Percentiles rank a stretch among this genome's conserved stretches.
Conservation (phyloP, 2,797 vertebrate genomes). For the Lindbergichthys nudifrons region DNA sequence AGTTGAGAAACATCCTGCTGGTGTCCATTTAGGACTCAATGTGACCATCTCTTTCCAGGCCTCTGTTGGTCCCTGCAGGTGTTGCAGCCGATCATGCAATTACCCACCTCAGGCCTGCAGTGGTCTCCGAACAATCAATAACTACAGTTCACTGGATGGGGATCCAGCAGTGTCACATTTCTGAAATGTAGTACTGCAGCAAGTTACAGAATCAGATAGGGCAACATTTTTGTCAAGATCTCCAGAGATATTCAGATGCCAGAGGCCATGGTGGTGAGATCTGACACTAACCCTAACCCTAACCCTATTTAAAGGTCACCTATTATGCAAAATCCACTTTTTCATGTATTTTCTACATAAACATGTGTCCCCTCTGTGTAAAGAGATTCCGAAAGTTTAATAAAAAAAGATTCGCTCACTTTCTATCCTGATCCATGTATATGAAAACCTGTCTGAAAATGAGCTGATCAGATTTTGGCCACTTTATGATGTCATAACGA, state of each 20-base stretch:
- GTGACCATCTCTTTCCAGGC: slow-evolving; percentile 47
- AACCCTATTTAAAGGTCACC: too few species aligned
- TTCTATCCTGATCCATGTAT: too few species aligned
- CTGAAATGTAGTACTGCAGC: slow-evolving; percentile 45
- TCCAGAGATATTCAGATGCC: slow-evolving; percentile 16
- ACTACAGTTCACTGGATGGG: slow-evolving; percentile 59
- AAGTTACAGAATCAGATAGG: slow-evolving; percentile 31
- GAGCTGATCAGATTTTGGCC: too few species aligned
- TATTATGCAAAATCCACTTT: too few species aligned
- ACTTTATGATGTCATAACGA: too few species aligned
- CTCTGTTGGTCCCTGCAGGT: slow-evolving; percentile 56
- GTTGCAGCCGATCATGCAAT: slow-evolving; percentile 63
- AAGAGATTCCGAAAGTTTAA: too few species aligned
- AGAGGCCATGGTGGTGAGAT: not conserved
- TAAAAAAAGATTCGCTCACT: too few species aligned
- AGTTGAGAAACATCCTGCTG: slow-evolving; percentile 54
- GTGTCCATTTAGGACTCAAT: slow-evolving; percentile 64
- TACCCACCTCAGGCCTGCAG: slow-evolving; percentile 51
- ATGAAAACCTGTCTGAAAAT: too few species aligned
- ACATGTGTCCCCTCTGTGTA: too few species aligned
- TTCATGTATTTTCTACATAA: too few species aligned
- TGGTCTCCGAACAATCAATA: slow-evolving; percentile 67
- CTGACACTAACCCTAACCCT: not conserved
- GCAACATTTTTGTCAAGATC: slow-evolving; percentile 20
- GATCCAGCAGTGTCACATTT: slow-evolving; percentile 45